Percentiles rank a stretch among this genome's conserved stretches.
These are phyloP conservation scores for Leptobrachium ailaonicum DNA, from an alignment of 2,113 vertebrate genomes.

Conservation along the genomic window DNA sequence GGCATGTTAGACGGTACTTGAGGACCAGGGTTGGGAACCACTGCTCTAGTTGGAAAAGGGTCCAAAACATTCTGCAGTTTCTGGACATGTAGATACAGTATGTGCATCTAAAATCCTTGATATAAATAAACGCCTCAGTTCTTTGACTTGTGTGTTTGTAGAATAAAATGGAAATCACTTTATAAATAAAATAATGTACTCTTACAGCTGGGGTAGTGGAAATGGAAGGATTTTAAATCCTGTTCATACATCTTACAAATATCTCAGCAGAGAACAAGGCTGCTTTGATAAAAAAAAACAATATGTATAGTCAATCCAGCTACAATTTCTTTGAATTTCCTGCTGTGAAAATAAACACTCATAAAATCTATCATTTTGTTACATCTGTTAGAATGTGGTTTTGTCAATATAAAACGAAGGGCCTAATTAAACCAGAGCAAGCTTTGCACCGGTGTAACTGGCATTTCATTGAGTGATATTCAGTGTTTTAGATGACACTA, in stretches of 20 bases:
- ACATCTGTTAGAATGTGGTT: constrained; percentile 35
- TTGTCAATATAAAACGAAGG: constrained; percentile 33
- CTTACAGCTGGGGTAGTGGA: constrained; percentile 8
- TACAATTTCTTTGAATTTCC: constrained; percentile 32
- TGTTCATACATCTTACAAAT: constrained; percentile 29
- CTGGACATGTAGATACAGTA: too few relatives aligned
- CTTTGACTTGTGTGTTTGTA: not conserved
- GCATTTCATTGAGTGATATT: constrained; percentile 17
- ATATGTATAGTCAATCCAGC: constrained; percentile 42
- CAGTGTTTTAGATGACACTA: constrained; percentile 10
- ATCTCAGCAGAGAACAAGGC: constrained; percentile 30
- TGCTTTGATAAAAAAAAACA: constrained; percentile 41
- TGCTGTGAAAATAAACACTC: constrained; percentile 39
- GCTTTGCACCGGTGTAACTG: constrained; percentile 15
- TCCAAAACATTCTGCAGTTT: too few relatives aligned
- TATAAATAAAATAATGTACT: not conserved
- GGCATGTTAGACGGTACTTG: too few relatives aligned
- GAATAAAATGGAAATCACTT: not conserved
- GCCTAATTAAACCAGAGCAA: constrained; percentile 36
- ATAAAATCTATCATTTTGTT: constrained; percentile 44
- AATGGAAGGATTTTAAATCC: constrained; percentile 2
- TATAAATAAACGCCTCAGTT: not conserved
- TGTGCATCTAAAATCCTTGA: too few relatives aligned
- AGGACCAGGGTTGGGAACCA: too few relatives aligned
- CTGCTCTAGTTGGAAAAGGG: too few relatives aligned